Base-by-base conservation (phyloP, 2,888 invertebrate species). In the Octonoba sinensis region DNA sequence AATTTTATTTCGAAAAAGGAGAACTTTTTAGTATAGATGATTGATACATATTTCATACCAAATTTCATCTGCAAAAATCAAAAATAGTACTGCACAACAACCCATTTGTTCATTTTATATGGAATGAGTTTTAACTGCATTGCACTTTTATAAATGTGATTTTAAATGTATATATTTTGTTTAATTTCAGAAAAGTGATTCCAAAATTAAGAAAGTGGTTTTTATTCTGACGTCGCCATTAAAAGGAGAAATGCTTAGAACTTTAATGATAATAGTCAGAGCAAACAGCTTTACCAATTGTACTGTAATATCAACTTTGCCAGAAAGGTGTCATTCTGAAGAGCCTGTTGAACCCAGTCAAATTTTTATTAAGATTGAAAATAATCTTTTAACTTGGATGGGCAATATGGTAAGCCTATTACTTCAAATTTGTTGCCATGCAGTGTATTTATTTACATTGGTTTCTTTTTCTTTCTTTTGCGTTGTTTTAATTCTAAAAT, bases 211-310 rank as follows among this genome's bases (percentile, higher is more conserved):
- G 75, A 91, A 90, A 85, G 91, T 89, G 13, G 89, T 91, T 0
- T 89, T 91, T 57, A 91, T 93, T 15, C 91, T 92, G 57, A 91
- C 92, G 82, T 90, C 91, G 0, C 90, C 91, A 83, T 87, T 92
- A 77, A 89, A 90, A 24, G 89, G 89, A 13, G 91, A 90, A 16
- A 76, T 47, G 18, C 59, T 56, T 20, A 57, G 70, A 44, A 75
- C 75, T 3, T 12, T 82, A 20, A 71, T 59, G 84, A 90, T 92
- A 85, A 91, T 93, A 27, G 90, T 93, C 47, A 88, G 89, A 8
- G 91, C 90, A 85, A 92, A 92, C 88, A 88, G 90, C 54, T 91
- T 93, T 82, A 90, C 92, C 12, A 91, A 91, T 86, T 92, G 92
- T 81, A 90, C 91, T 6, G 88, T 93, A 2, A 89, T 93, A 84